Base-by-base conservation (phyloP, 2,888 invertebrate species). In the Lordiphosa fenestrarum region DNA sequence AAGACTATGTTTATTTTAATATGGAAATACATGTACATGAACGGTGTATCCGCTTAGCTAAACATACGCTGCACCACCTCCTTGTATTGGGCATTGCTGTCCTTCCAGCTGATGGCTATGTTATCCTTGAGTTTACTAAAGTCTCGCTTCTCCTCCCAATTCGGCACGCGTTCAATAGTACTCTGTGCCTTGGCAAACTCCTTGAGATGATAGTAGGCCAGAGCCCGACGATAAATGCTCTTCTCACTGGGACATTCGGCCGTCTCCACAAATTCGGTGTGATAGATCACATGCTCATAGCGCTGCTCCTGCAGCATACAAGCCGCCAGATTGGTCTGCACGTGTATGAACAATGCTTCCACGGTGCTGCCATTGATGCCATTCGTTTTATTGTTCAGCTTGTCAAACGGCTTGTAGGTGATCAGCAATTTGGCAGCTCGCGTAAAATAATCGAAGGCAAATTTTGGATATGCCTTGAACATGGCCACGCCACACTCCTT, bases 291-390 rank as follows among this genome's bases (percentile, higher is more conserved):
- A 60, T 93, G 92, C 4, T 92, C 91, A 87, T 92, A 94, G 68
- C 94, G 93, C 7, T 92, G 88, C 63, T 91, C 91, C 65, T 93
- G 93, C 15, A 95, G 90, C 74, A 96, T 94, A 86, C 96, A 96
- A 42, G 94, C 94, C 0, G 96, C 95, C 86, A 97, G 90, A 88
- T 97, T 97, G 71, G 95, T 94, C 86, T 94, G 95, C 6, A 96
- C 90, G 71, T 92, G 93, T 7, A 92, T 89, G 86, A 94, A 92
- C 6, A 95, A 87, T 50, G 90, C 89, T 36, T 91, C 86, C 67
- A 95, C 90, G 54, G 92, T 91, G 6, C 90, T 87, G 0, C 74
- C 75, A 9, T 84, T 71, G 2, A 88, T 67, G 3, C 85, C 85
- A 57, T 87, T 84, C 1, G 49, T 47, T 33, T 63, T 89, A 2